Evolutionary conservation across 64 coral and sea anemone genomes (phyloP), one percentile per base, ranked within the genome.

Genomic region (Actinia equina): DNA sequence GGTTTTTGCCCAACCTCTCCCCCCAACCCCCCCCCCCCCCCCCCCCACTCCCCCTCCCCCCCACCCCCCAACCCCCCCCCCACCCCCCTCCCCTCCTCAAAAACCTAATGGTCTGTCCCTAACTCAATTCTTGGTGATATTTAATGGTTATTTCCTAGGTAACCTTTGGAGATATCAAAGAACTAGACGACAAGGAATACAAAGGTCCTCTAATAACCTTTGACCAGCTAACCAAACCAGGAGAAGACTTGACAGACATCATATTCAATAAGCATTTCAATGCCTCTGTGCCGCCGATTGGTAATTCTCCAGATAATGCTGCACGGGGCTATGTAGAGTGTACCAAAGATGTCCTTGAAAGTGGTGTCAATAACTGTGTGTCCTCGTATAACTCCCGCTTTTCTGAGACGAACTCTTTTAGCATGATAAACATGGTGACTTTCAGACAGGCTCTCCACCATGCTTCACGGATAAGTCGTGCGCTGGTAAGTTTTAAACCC

Each of bases 181-280:
- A 60, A 67, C 77, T 61, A 37, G 79, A 87, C 25, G 87, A 88
- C 25, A 82, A 86, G 17, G 83, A 59, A 7, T 95, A 99, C 82
- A 82, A 51, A 42, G 97, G 91, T 83, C 93, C 97, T 4, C 37
- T 99, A 1, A 99, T 99, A 17, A 88, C 91, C 6, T 77, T 85
- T 22, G 91, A 93, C 25, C 97, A 99, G 77, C 86, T 99, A 49
- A 82, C 91, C 18, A 37, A 90, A 13, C 91, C 91, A 0, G 93
- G 93, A 15, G 97, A 99, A 77, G 88, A 99, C 58, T 82, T 99
- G 8, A 90, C 97, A 43, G 91, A 95, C 46, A 82, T 99, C 9
- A 60, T 95, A 26, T 99, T 99, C 79, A 93, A 91, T 42, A 95
- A 95, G 23, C 93, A 99, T 69, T 99, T 93, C 45, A 95, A 69